phyloP scores from a whole-genome alignment of 2,888 invertebrate species.

The Mimumesa dahlbomi region DNA sequence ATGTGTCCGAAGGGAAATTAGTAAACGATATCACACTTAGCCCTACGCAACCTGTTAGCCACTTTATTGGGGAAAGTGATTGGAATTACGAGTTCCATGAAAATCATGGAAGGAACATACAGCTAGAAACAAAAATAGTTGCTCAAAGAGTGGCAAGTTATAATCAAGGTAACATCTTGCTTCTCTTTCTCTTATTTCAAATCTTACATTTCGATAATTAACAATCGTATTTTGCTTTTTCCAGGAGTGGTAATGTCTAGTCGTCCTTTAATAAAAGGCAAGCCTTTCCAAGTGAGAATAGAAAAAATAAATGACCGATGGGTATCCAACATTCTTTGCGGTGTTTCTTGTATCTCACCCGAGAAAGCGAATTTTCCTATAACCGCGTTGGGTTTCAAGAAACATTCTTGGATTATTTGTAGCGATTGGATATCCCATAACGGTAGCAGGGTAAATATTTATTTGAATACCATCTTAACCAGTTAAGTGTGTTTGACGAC shows the following conservation, averaged over 20 bases:
- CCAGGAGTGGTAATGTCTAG: slow-evolving; percentile 82
- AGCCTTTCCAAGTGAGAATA: slow-evolving; percentile 82
- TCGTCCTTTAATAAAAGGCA: slow-evolving; percentile 76
- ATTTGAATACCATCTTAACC: background rate
- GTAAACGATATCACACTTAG: slow-evolving; percentile 73
- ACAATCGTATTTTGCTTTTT: too few relatives aligned
- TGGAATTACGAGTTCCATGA: slow-evolving; percentile 87
- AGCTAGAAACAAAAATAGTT: slow-evolving; percentile 84
- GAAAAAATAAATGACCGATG: slow-evolving; percentile 88
- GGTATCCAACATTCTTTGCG: slow-evolving; percentile 90
- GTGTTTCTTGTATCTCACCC: slow-evolving; percentile 89
- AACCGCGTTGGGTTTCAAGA: slow-evolving; percentile 89
- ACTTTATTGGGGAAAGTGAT: slow-evolving; percentile 69
- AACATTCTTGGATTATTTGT: slow-evolving; percentile 91
- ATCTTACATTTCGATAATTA: background rate
- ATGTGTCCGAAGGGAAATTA: slow-evolving; percentile 75
- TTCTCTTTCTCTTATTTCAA: background rate
- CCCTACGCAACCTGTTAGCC: slow-evolving; percentile 72
- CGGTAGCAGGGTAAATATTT: slow-evolving; percentile 85
- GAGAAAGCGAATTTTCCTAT: slow-evolving; percentile 85
- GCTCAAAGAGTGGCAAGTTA: slow-evolving; percentile 91
- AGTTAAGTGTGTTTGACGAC: too few relatives aligned
- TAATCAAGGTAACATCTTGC: slow-evolving; percentile 85
- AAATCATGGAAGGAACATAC: slow-evolving; percentile 91
- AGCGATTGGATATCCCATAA: slow-evolving; percentile 91